phyloP scores from a whole-genome alignment of 2,797 vertebrate species.

The Gymnodraco acuticeps region DNA sequence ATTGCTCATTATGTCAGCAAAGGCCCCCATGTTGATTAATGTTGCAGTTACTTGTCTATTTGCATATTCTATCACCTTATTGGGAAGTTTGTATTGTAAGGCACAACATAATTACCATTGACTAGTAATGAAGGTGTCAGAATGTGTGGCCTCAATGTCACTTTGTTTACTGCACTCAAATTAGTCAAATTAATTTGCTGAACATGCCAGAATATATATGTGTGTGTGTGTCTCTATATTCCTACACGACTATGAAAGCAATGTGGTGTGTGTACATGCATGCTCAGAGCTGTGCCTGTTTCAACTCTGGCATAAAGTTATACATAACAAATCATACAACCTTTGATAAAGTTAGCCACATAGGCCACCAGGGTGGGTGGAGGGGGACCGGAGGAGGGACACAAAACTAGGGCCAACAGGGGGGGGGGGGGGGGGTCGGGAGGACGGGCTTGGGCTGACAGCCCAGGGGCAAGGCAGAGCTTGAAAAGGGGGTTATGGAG shows the following conservation, averaged over 20 bases:
- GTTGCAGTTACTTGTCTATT: conserved; percentile 12
- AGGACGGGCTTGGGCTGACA: too few relatives aligned
- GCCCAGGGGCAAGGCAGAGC: too few relatives aligned
- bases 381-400: too few relatives aligned
- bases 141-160: conserved; percentile 10
- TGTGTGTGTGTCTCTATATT: neutral
- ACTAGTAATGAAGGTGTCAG: conserved; percentile 30
- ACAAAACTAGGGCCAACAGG: too few relatives aligned
- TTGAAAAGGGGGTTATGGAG: too few relatives aligned
- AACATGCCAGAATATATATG: too few relatives aligned
- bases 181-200: neutral
- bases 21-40: conserved; percentile 16
- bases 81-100: conserved; percentile 11
- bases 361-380: too few relatives aligned
- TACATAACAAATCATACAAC: conserved; percentile 1
- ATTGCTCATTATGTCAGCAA: neutral
- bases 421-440: too few relatives aligned
- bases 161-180: conserved; percentile 22
- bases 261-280: neutral
- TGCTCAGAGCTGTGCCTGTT: neutral
- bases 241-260: neutral
- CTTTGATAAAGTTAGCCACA: conserved; percentile 6
- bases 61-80: conserved; percentile 18
- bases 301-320: conserved; percentile 4
- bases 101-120: conserved; percentile 27